Percentiles rank a stretch among this genome's conserved stretches.
phyloP scores from a whole-genome alignment of 23 tunicate genomes.

The Styela clava region DNA sequence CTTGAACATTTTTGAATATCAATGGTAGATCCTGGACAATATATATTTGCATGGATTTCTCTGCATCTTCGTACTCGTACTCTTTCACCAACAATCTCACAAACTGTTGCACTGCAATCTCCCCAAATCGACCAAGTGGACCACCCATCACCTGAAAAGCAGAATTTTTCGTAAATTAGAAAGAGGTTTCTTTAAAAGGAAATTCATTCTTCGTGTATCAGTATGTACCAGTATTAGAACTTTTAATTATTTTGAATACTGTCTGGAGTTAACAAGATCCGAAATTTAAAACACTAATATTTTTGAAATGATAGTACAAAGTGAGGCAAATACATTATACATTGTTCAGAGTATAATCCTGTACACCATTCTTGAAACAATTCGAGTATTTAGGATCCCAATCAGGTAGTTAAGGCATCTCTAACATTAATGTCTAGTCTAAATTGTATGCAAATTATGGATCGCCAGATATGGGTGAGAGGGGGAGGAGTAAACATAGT shows the following conservation, averaged over 20 bases:
- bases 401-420: no score
- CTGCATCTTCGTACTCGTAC: conserved; percentile 35
- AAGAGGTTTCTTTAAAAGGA: not conserved
- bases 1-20: conserved; percentile 35
- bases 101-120: conserved; percentile 45
- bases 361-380: no score
- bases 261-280: not conserved
- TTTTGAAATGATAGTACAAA: not conserved
- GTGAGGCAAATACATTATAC: not conserved
- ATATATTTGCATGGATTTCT: conserved; percentile 10
- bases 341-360: no score
- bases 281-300: not conserved
- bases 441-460: no score
- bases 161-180: not conserved
- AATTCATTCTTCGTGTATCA: not conserved
- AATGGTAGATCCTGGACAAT: conserved; percentile 34
- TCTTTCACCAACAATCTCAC: conserved; percentile 39
- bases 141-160: conserved; percentile 38
- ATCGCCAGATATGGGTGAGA: no score
- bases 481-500: no score
- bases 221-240: not conserved
- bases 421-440: no score
- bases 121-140: conserved; percentile 48
- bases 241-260: not conserved
- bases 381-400: no score